Percentiles rank a stretch among this genome's conserved stretches.
Conservation (phyloP, 2,888 invertebrate species). For the Aelia acuminata region DNA sequence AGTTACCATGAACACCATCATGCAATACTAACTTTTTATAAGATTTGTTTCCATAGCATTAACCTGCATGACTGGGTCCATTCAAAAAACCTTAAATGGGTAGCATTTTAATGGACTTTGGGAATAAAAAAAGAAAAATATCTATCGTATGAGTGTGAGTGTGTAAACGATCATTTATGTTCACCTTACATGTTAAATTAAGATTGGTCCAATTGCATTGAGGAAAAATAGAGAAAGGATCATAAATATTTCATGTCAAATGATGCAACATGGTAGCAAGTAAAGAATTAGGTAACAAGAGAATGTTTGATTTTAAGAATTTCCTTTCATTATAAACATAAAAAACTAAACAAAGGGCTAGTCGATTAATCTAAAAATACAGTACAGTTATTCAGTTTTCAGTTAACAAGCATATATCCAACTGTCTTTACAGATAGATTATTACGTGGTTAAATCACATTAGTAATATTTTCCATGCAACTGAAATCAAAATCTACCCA, state of each 20-base stretch:
- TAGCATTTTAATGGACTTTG: not conserved
- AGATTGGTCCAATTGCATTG: not conserved
- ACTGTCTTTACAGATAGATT: not conserved
- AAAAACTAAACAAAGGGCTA: not conserved
- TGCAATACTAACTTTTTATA: conserved; percentile 3
- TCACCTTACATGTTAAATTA: not conserved
- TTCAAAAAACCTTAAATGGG: not conserved
- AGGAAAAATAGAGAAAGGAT: not conserved
- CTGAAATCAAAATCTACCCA: not conserved
- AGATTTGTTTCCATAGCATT: not conserved
- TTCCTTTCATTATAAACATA: not conserved
- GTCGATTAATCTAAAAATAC: not conserved
- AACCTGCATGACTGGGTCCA: not conserved
- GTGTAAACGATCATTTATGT: not conserved
- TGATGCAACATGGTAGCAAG: not conserved
- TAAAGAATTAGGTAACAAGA: not conserved
- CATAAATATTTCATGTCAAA: not conserved
- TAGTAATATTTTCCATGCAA: not conserved
- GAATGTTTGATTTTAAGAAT: too few species aligned
- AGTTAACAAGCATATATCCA: not conserved
- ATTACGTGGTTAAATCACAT: not conserved
- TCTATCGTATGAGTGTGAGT: too few species aligned
- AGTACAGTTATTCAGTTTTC: not conserved
- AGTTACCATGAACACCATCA: not conserved
- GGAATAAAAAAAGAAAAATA: not conserved